Base-by-base conservation (phyloP, 2,888 invertebrate genomes). In the Epiblema foenella region DNA sequence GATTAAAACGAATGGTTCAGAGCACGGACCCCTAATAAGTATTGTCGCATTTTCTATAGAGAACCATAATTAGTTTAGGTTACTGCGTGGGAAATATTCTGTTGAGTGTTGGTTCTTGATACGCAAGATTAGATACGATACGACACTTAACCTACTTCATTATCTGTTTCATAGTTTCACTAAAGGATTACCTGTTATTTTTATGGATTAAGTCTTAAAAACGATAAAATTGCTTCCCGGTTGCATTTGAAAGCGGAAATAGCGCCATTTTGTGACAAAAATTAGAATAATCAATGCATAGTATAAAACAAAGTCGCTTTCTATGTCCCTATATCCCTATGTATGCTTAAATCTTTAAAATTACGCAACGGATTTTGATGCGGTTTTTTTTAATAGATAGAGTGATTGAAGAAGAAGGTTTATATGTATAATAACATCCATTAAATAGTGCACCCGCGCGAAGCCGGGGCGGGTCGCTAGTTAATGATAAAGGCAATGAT, bases 41-140 rank as follows among this genome's bases (percentile, higher is more conserved):
- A 59, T 69, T 69, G 52, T 64, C 49, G 17, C 29, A 49, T 17
- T 58, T 58, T 69, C 58, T 52, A 69, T 52, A 59, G 52, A 64
- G 57, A 52, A 52, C 42, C 64, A 52, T 65, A 59, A 65, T 69
- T 52, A 64, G 39, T 37, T 42, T 51, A 58, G 39, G 63, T 39
- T 10, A 24, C 18, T 17, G 69, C 69, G 69, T 69, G 69, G 69
- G 69, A 69, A 69, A 24, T 12, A 58, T 59, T 69, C 12, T 62
- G 56, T 64, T 63, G 58, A 58, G 18, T 37, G 24, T 24, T 3
- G 4, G 24, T 3, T n/a, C 58, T 65, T 58, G 58, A 29, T 59
- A 37, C 29, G 17, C 18, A 7, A 64, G 69, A 69, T 69, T 58
- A 69, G 69, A 69, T 69, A 51, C 24, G 69, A 69, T 69, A 51